Conservation (phyloP, 2,797 vertebrate genomes). For the Trachurus trachurus region DNA sequence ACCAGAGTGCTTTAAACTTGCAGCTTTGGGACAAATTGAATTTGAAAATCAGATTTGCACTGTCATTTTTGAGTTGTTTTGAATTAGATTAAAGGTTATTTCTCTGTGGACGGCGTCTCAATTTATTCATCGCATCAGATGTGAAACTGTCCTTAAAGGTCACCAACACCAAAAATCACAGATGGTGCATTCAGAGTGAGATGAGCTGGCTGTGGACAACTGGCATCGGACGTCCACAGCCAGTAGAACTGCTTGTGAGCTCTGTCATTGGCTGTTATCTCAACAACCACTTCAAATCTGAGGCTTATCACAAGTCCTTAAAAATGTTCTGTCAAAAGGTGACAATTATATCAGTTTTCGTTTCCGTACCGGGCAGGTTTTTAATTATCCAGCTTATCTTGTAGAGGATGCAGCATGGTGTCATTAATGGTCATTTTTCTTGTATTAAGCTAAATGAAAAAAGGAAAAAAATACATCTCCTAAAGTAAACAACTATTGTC, state of each 20-base stretch:
- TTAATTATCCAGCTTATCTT: background rate
- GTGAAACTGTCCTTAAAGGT: background rate
- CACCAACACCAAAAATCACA: background rate
- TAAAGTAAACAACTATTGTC: background rate
- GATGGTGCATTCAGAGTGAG: background rate
- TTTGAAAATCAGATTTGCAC: slow-evolving; percentile 12
- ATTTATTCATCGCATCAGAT: background rate
- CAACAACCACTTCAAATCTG: background rate
- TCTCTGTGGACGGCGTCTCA: too few relatives aligned
- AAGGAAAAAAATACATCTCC: background rate
- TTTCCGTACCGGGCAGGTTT: background rate
- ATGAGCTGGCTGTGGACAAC: background rate
- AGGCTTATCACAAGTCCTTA: too few relatives aligned
- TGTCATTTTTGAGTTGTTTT: background rate
- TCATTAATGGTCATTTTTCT: background rate
- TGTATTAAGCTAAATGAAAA: background rate
- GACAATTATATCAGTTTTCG: background rate
- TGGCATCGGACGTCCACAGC: background rate
- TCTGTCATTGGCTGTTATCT: background rate
- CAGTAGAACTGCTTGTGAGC: background rate
- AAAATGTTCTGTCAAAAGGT: background rate
- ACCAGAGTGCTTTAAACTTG: slow-evolving; percentile 1
- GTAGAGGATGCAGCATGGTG: background rate
- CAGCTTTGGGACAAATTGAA: background rate
- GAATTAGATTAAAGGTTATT: background rate